These are phyloP conservation scores for Botia kubotai DNA, from an alignment of 2,797 vertebrate genomes.

Conservation along the genomic window DNA sequence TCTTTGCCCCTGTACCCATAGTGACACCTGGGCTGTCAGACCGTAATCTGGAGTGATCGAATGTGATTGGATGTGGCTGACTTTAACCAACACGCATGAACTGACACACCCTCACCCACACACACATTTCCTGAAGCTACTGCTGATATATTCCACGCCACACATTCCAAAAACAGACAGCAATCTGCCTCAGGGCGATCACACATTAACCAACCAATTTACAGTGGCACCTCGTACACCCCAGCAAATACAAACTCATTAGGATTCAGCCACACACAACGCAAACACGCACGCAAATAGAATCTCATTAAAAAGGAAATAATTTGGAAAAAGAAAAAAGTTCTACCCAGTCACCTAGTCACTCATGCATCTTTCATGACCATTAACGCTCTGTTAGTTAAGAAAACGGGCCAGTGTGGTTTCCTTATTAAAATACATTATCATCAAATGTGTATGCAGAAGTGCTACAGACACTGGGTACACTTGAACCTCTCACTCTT, in stretches of 20 bases:
- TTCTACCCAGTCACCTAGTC: slow-evolving; percentile 21
- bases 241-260: slow-evolving; percentile 39
- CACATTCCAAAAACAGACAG: slow-evolving; percentile 35
- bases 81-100: slow-evolving; percentile 41
- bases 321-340: slow-evolving; percentile 2
- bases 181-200: slow-evolving; percentile 49
- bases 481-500: slow-evolving; percentile 7
- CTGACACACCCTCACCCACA: slow-evolving; percentile 27
- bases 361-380: slow-evolving; percentile 49
- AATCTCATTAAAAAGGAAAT: slow-evolving; percentile 42
- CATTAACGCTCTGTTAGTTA: slow-evolving; percentile 40
- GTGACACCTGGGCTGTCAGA: slow-evolving; percentile 46
- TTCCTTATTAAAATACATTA: slow-evolving; percentile 44
- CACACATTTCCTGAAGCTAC: slow-evolving; percentile 17
- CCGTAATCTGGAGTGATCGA: slow-evolving; percentile 56
- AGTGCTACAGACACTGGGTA: slow-evolving; percentile 21
- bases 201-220: slow-evolving; percentile 54
- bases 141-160: slow-evolving; percentile 47
- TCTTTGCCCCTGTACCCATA: slow-evolving; percentile 26
- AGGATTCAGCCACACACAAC: slow-evolving; percentile 32
- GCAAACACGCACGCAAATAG: slow-evolving; percentile 4
- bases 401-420: slow-evolving; percentile 46
- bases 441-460: slow-evolving; percentile 39
- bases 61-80: slow-evolving; percentile 54
- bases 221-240: slow-evolving; percentile 29